These are phyloP conservation scores for Drosophila sturtevanti DNA, from an alignment of 1,140 invertebrate genomes.

Conservation along the genomic window DNA sequence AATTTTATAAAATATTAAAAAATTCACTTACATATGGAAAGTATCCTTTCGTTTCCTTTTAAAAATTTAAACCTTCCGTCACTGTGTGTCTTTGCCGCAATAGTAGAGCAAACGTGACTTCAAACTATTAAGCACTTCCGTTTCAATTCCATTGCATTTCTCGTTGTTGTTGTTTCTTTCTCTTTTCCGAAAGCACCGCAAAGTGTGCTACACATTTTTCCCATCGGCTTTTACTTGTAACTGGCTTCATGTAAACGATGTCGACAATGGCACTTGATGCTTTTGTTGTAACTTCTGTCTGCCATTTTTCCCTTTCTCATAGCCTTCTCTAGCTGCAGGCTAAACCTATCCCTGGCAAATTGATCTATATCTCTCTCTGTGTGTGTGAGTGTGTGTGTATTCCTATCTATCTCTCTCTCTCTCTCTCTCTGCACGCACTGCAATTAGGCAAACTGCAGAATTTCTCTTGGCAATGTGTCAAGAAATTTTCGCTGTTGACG, in stretches of 20 bases:
- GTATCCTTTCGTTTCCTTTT: background rate
- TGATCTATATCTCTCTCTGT: conserved; percentile 15
- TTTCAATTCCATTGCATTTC: conserved; percentile 40
- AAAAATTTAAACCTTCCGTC: background rate
- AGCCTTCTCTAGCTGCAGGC: no score
- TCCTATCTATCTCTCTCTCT: no score
- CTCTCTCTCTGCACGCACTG: background rate
- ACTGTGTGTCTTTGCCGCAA: conserved; percentile 19
- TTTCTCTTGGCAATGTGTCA: conserved; percentile 1
- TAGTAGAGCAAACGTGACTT: conserved; percentile 56
- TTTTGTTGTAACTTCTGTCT: background rate
- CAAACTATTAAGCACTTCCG: conserved; percentile 65
- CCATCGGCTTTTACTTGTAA: conserved; percentile 46
- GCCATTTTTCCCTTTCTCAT: background rate
- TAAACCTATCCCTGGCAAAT: conserved; percentile 27
- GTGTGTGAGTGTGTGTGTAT: no score
- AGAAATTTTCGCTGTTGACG: conserved; percentile 5
- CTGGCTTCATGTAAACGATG: conserved; percentile 36
- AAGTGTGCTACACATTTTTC: conserved; percentile 69
- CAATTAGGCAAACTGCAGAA: background rate
- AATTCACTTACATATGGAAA: no score
- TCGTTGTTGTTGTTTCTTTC: conserved; percentile 3
- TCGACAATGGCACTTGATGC: conserved; percentile 15
- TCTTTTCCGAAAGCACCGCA: conserved; percentile 35
- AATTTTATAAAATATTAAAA: no score